phyloP scores from a whole-genome alignment of 2,113 vertebrate species.

The Drymodes brunneopygia region DNA sequence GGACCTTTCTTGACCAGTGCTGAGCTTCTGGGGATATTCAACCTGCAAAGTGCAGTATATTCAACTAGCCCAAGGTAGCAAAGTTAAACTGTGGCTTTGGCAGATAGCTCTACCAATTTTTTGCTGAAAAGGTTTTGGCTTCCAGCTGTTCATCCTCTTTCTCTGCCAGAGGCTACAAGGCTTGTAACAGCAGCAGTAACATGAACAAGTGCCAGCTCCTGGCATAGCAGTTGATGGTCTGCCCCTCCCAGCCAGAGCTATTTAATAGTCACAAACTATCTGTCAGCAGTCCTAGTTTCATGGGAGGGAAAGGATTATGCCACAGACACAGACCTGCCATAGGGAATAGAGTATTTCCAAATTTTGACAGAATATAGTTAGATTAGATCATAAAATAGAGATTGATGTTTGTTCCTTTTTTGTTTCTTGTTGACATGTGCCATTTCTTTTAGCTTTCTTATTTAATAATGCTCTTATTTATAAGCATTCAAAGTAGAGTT shows the following conservation, averaged over 20 bases:
- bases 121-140: not conserved
- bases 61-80: not conserved
- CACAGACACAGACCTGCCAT: not conserved
- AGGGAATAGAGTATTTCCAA: not conserved
- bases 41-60: not conserved
- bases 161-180: slow-evolving; percentile 4
- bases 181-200: not conserved
- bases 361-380: not conserved
- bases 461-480: not conserved
- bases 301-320: not conserved
- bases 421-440: not conserved
- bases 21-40: not conserved
- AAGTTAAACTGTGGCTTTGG: not conserved
- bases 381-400: not conserved
- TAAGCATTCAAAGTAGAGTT: not conserved
- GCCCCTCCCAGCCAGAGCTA: not conserved
- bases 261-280: not conserved
- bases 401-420: not conserved
- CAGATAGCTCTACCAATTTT: not conserved
- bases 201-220: not conserved
- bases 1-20: fast-evolving
- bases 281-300: not conserved
- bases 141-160: slow-evolving; percentile 9
- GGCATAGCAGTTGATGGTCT: not conserved
- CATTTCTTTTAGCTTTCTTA: not conserved